Conservation (phyloP, 1,140 invertebrate species). For the Scaptomyza pallida region DNA sequence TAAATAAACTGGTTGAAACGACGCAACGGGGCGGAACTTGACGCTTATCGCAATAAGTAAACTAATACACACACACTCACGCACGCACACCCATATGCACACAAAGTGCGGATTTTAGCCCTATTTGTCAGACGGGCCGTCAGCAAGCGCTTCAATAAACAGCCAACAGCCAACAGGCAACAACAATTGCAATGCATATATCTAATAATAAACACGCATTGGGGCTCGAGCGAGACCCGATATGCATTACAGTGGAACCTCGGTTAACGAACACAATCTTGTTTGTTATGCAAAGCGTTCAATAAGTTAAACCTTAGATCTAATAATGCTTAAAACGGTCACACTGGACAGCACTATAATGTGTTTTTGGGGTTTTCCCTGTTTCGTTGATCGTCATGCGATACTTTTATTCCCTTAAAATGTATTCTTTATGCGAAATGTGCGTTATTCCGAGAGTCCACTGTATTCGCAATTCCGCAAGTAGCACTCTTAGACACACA, state of each 20-base stretch:
- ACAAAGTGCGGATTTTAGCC: not conserved
- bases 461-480: constrained; percentile 20
- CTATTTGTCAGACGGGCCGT: constrained; percentile 7
- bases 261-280: too few species aligned
- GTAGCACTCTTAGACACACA: constrained; percentile 13
- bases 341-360: too few species aligned
- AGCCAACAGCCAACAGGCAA: constrained; percentile 7
- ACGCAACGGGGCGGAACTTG: not conserved
- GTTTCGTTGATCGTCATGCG: too few species aligned
- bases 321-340: too few species aligned
- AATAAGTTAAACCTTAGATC: too few species aligned
- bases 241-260: too few species aligned
- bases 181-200: constrained; percentile 43
- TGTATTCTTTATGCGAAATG: too few species aligned
- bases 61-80: not conserved
- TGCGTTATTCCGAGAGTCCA: too few species aligned
- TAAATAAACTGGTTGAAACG: constrained; percentile 27
- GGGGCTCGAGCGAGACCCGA: not conserved
- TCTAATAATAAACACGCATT: constrained; percentile 59
- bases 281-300: too few species aligned
- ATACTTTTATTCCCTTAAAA: too few species aligned
- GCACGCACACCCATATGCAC: not conserved
- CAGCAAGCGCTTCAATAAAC: constrained; percentile 6
- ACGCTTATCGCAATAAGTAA: constrained; percentile 29
- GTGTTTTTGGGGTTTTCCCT: too few species aligned